These are phyloP conservation scores for Dendrolimus pini DNA, from an alignment of 2,888 invertebrate species.

Conservation along the genomic window DNA sequence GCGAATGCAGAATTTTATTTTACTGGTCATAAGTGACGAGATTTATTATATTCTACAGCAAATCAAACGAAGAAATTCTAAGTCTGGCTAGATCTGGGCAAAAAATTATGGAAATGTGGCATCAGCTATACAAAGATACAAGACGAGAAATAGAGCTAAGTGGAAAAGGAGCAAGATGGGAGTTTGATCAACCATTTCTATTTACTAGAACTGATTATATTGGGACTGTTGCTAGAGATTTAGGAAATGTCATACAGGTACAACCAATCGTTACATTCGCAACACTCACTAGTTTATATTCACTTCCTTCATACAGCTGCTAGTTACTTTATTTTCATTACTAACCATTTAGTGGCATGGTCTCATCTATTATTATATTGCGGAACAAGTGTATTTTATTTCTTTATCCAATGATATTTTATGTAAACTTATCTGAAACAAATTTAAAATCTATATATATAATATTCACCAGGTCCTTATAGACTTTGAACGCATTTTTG, in stretches of 20 bases:
- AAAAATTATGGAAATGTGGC: conserved; percentile 85
- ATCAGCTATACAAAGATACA: conserved; percentile 83
- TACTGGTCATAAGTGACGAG: too few relatives aligned
- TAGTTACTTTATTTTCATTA: too few relatives aligned
- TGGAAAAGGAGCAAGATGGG: conserved; percentile 92
- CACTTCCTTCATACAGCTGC: too few relatives aligned
- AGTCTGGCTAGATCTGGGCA: conserved; percentile 76
- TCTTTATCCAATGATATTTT: too few relatives aligned
- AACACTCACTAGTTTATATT: too few relatives aligned
- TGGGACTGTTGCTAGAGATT: conserved; percentile 85
- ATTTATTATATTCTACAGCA: conserved; percentile 35
- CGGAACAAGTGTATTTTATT: too few relatives aligned
- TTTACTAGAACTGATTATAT: conserved; percentile 93
- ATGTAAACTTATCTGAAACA: too few relatives aligned
- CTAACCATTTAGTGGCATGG: too few relatives aligned
- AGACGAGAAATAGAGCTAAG: conserved; percentile 90
- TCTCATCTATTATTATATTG: too few relatives aligned
- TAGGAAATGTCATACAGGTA: conserved; percentile 87
- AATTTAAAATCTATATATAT: background rate
- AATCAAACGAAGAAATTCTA: conserved; percentile 71
- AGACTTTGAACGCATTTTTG: conserved; percentile 94
- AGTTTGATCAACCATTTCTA: conserved; percentile 89
- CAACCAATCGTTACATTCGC: too few relatives aligned
- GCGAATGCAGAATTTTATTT: too few relatives aligned
- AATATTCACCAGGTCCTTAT: conserved; percentile 79